Base-by-base conservation (phyloP, 2,888 invertebrate species). In the Clanis bilineata region DNA sequence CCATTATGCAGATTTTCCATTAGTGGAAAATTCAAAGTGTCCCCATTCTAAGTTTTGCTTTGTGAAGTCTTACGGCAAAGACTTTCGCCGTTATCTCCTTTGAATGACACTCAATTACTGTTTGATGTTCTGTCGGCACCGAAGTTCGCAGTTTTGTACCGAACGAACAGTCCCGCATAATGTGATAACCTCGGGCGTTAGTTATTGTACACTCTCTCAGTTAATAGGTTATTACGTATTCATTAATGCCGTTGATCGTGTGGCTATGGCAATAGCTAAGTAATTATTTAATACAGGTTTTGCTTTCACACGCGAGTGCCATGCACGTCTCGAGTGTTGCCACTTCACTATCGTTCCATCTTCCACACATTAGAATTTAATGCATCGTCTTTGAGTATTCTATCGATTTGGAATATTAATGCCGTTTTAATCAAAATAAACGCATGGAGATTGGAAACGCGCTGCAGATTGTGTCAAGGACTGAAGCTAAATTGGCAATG, bases 1-100 rank as follows among this genome's bases (percentile, higher is more conserved):
- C 88, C 86, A 87, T 90, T 90, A 88, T 90, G 88, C 80, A 88
- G 86, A 90, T 88, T 88, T 90, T 85, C 86, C 86, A 85, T 89
- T 89, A 87, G 78, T 81, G 81, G 85, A 87, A 83, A 88, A 85
- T 74, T 80, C 80, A 73, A 25, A 18, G 25, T 54, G 28, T 41
- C 39, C 18, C 28, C 18, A 28, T 57, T 41, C 56, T 41, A 25
- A 51, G 51, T 10, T 32, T 18, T 32, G 15, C 51, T 51, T 32
- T 3, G 32, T 18, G 32, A 32, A 43, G 15, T 57, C 25, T 57
- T 22, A 56, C 18, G 12, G 43, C 39, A 10, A 39, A 56, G 23
- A 41, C 23, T 56, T 41, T 25, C 41, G 2, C 43, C 10, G 18
- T 51, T 51, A 51, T 51, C 28, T 28, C 18, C 51, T 51, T 28